phyloP scores from a whole-genome alignment of 2,113 vertebrate genomes.

The Hoplias malabaricus region DNA sequence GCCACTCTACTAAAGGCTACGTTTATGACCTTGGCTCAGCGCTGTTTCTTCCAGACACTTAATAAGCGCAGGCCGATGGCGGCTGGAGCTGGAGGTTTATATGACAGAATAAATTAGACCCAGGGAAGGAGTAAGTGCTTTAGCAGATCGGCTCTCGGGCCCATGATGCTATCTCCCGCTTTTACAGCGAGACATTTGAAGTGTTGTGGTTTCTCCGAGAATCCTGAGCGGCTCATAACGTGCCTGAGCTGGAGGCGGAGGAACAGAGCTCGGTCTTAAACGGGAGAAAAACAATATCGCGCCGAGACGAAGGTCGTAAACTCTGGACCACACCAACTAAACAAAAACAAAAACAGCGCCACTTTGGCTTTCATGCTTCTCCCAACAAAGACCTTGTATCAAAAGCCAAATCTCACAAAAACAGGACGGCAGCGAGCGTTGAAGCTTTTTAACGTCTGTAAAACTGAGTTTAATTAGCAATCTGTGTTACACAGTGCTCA shows the following conservation, averaged over 20 bases:
- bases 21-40: not conserved
- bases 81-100: not conserved
- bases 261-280: not conserved
- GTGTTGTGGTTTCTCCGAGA: conserved; percentile 4
- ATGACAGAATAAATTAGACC: not conserved
- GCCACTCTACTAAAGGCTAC: no score
- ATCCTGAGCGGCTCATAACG: conserved; percentile 2
- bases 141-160: not conserved
- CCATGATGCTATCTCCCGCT: not conserved
- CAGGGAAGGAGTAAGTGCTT: not conserved
- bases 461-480: not conserved
- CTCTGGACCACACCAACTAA: not conserved
- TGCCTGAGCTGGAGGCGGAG: not conserved
- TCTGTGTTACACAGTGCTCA: not conserved
- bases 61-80: not conserved
- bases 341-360: not conserved
- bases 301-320: conserved; percentile 14
- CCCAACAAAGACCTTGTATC: not conserved
- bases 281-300: not conserved
- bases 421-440: no score
- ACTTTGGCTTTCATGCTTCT: not conserved
- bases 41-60: not conserved
- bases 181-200: conserved; percentile 23
- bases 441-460: no score
- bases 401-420: not conserved